A percentile compares a stretch with the other conserved stretches of the same genome.
Conservation (phyloP, 2,888 invertebrate species). For the Bellardia pandia region DNA sequence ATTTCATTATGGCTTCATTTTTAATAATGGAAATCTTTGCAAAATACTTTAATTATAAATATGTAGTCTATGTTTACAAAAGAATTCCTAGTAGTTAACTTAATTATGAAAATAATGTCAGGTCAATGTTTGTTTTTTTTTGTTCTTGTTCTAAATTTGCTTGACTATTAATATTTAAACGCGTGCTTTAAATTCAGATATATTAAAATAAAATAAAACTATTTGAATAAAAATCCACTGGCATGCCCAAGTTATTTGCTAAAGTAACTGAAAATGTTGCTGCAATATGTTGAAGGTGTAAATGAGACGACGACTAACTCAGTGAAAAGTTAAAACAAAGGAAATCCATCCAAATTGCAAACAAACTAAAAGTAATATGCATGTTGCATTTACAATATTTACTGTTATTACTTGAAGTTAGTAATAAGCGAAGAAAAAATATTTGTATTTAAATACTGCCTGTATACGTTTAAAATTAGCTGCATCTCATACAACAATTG, state of each 20-base stretch:
- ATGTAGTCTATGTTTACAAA: not conserved
- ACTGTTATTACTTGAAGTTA: not conserved
- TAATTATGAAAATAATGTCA: conserved; percentile 21
- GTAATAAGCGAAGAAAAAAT: not conserved
- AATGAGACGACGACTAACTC: conserved; percentile 1
- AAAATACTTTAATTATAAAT: conserved; percentile 6
- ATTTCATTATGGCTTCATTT: conserved; percentile 43
- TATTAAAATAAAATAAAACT: not conserved
- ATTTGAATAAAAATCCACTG: not conserved
- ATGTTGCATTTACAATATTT: conserved; percentile 1
- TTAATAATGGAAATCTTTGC: conserved; percentile 15
- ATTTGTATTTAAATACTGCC: not conserved
- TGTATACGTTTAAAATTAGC: not conserved
- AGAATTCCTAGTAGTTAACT: not conserved
- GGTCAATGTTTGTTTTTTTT: conserved; percentile 5
- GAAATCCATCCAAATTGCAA: not conserved
- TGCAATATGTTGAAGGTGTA: conserved; percentile 41
- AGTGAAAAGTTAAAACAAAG: conserved; percentile 13
- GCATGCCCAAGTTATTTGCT: conserved; percentile 31
- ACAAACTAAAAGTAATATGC: not conserved
- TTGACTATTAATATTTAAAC: not conserved
- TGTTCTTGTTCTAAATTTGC: no score
- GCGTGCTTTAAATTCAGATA: not conserved
- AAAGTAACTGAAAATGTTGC: conserved; percentile 17
- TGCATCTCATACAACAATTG: conserved; percentile 14